A percentile compares a stretch with the other conserved stretches of the same genome.
Evolutionary conservation across 1,140 invertebrate species (phyloP).

Genomic region (Propsilocerus akamusi): DNA sequence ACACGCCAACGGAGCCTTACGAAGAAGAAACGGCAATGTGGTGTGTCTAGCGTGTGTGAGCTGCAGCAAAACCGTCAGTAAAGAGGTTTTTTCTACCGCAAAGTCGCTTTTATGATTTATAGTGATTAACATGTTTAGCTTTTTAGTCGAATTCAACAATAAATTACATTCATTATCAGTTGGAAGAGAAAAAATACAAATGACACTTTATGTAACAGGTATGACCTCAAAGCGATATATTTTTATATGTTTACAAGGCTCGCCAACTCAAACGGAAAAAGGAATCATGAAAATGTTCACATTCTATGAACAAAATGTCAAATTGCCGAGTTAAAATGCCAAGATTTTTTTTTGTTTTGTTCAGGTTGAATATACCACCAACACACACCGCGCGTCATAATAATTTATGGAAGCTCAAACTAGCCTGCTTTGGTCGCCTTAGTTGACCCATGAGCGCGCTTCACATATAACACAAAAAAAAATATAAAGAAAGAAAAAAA

Average conservation of each 20-base stretch:
- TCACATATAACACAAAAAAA: too few species aligned
- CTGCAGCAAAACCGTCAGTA: not conserved
- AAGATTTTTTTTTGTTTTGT: not conserved
- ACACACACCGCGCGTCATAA: too few species aligned
- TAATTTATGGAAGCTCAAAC: too few species aligned
- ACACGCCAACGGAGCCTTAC: not conserved
- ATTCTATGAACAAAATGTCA: too few species aligned
- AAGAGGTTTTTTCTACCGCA: not conserved
- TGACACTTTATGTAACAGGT: not conserved
- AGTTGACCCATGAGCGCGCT: too few species aligned
- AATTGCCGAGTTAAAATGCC: too few species aligned
- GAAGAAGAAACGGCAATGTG: not conserved
- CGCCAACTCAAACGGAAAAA: too few species aligned
- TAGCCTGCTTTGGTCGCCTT: too few species aligned
- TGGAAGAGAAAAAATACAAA: not conserved
- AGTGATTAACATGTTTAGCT: not conserved
- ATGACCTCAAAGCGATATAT: not conserved
- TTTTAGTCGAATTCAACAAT: not conserved
- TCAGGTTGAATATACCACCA: not conserved
- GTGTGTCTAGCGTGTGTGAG: conserved; percentile 2
- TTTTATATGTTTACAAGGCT: too few species aligned
- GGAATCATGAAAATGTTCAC: too few species aligned
- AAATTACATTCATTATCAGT: not conserved
- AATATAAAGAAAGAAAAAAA: too few species aligned
- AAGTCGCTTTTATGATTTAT: not conserved